A percentile compares a stretch with the other conserved stretches of the same genome.
These are phyloP conservation scores for Tauraco erythrolophus DNA, from an alignment of 2,113 vertebrate species.

Conservation along the genomic window DNA sequence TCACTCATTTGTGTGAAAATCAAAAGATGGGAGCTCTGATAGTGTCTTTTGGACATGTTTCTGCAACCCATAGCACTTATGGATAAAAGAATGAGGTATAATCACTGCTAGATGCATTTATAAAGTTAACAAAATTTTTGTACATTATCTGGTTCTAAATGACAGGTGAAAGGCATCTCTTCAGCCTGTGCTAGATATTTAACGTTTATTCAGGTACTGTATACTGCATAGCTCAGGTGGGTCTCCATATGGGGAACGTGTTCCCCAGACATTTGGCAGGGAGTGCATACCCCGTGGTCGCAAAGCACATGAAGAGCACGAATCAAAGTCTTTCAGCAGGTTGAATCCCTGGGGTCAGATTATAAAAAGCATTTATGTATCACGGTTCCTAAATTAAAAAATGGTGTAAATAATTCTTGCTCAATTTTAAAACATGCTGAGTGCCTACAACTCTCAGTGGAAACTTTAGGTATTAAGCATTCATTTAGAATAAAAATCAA, in stretches of 20 bases:
- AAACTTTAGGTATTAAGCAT: not conserved
- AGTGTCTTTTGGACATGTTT: not conserved
- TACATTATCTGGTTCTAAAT: not conserved
- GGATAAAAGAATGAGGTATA: not conserved
- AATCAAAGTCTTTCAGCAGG: not conserved
- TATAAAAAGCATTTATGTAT: not conserved
- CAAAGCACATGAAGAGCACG: not conserved
- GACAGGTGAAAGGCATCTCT: not conserved
- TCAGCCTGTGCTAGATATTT: not conserved
- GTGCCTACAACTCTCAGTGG: not conserved
- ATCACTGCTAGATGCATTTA: not conserved
- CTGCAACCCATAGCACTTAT: not conserved
- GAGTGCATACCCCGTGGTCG: not conserved
- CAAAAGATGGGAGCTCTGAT: not conserved
- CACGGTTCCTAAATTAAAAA: not conserved
- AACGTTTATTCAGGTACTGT: not conserved
- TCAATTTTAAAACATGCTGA: not conserved
- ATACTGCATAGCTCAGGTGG: no score
- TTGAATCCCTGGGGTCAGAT: not conserved
- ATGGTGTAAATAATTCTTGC: not conserved
- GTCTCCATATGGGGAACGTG: accelerated
- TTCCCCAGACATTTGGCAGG: not conserved
- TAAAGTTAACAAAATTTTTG: not conserved
- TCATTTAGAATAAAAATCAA: not conserved
- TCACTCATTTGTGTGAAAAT: not conserved